Percentiles rank a stretch among this genome's conserved stretches.
Conservation (phyloP, 2,113 vertebrate genomes). For the Leiothrix lutea region DNA sequence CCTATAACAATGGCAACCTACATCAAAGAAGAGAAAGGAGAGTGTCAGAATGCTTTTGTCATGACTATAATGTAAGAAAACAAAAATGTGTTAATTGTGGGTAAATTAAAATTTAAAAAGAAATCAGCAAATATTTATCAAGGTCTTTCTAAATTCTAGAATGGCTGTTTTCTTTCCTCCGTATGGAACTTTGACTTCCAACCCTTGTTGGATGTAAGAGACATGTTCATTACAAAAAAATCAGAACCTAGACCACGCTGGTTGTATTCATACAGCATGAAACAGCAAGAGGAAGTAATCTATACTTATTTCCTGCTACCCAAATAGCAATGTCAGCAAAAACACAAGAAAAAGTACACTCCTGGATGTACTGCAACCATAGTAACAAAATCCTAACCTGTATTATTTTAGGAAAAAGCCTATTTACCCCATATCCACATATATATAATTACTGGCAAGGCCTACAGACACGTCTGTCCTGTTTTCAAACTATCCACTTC, state of each 20-base stretch:
- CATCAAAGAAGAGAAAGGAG: not conserved
- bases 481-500: not conserved
- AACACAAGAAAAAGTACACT: not conserved
- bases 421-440: not conserved
- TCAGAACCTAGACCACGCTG: not conserved
- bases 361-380: not conserved
- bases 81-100: not conserved
- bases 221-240: not conserved
- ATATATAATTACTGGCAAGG: not conserved
- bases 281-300: not conserved
- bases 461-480: not conserved
- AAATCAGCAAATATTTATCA: not conserved
- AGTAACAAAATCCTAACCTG: not conserved
- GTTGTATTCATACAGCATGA: not conserved
- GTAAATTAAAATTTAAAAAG: not conserved
- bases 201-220: not conserved
- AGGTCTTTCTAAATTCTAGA: not conserved
- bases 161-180: not conserved
- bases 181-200: not conserved
- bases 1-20: not conserved
- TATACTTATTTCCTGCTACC: not conserved
- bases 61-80: not conserved
- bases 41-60: not conserved
- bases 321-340: not conserved
- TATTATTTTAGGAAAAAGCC: not conserved